These are phyloP conservation scores for Chrysomela aeneicollis DNA, from an alignment of 2,888 invertebrate genomes.

Conservation along the genomic window DNA sequence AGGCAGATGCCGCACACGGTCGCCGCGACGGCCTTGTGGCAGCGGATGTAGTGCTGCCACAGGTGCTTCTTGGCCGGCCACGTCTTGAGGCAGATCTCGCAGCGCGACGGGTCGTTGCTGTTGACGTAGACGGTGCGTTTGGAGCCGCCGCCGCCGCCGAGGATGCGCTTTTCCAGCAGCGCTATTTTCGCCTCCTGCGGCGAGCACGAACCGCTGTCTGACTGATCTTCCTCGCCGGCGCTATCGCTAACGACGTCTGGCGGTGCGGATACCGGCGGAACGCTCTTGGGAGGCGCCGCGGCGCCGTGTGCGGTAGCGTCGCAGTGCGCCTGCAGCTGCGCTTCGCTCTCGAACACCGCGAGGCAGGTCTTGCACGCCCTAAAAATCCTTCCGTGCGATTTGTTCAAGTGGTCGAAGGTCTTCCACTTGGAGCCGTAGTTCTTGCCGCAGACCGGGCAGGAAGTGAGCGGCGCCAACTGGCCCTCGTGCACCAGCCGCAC, in stretches of 20 bases:
- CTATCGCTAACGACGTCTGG: conserved; percentile 31
- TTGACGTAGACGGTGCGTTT: conserved; percentile 66
- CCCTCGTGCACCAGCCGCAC: conserved; percentile 64
- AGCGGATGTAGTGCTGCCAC: conserved; percentile 68
- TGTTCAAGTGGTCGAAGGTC: conserved; percentile 67
- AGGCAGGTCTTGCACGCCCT: conserved; percentile 68
- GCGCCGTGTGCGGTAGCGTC: conserved; percentile 58
- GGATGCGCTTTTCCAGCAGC: conserved; percentile 53
- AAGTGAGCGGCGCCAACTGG: conserved; percentile 63
- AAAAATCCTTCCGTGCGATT: conserved; percentile 67
- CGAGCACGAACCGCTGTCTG: conserved; percentile 28
- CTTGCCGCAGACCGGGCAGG: conserved; percentile 68
- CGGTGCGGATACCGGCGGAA: no score
- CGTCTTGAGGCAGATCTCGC: conserved; percentile 68
- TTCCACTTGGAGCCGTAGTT: conserved; percentile 69
- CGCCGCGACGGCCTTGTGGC: conserved; percentile 66
- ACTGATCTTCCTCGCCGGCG: conserved; percentile 36
- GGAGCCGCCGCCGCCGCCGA: conserved; percentile 47
- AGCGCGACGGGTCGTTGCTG: conserved; percentile 60
- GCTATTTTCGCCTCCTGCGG: conserved; percentile 49
- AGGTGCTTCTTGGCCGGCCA: conserved; percentile 70
- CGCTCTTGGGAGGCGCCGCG: conserved; percentile 20
- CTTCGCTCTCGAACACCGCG: conserved; percentile 65
- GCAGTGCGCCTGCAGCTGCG: conserved; percentile 62
- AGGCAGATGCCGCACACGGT: conserved; percentile 69